Base-by-base conservation (phyloP, 2,113 vertebrate species). In the Coryphaenoides rupestris region DNA sequence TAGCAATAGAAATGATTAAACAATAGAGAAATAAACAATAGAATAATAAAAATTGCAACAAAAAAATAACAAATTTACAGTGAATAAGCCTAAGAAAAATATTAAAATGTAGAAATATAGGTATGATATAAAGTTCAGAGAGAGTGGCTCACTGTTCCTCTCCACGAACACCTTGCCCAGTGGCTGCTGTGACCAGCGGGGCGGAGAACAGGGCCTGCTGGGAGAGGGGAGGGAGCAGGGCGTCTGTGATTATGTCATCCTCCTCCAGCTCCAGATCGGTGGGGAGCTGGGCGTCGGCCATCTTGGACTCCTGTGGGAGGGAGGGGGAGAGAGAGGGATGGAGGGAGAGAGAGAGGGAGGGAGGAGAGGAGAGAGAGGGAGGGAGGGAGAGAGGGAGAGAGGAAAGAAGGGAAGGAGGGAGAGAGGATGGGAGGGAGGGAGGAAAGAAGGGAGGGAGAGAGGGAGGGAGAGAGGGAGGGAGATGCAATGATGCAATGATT, bases 161-260 rank as follows among this genome's bases (percentile, higher is more conserved):
- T 99, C 97, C 6, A 99, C 90, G 54, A 99, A 98, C 15, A 98
- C 89, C 81, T 96, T 99, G 72, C 92, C 90, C 15, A 96, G 90
- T 2, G 96, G 94, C 77, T 96, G 96, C 65, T 88, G 78, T n/a
- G 14, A 92, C 89, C 28, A 86, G 89, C 1, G 95, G 93, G 19
- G 92, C 92, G 0, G 93, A 85, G 78, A 98, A 96, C 49, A 95
- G 71, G 52, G 93, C 86, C 53, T 92, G 93, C 21, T 92, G 94
- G 5, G 87, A 80, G 66, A 85, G 75, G 0, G 79, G 85, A 2
- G 82, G n/a, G n/a, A n/a, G 69, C 1, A 85, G 85, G 14, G 89
- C 83, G 45, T 95, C 92, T 0, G 92, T 90, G 74, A 96, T 84
- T 23, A 98, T 92, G 66, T 99, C 96, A 60, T 98, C 95, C 22